Percentiles rank a stretch among this genome's conserved stretches.
Conservation (phyloP, 2,113 vertebrate genomes). For the Hippocampus zosterae region DNA sequence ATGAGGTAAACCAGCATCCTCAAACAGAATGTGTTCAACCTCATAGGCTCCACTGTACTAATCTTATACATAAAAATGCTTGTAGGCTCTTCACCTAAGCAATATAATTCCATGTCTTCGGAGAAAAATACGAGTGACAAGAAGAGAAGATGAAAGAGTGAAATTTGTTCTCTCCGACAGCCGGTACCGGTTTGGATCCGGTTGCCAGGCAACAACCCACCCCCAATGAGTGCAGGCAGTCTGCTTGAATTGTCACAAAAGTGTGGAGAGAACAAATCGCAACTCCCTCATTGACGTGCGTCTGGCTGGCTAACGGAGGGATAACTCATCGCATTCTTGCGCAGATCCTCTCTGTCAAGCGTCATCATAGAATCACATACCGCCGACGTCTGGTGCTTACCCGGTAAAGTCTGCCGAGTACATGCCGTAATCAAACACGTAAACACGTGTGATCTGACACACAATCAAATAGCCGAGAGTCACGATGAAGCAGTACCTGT, state of each 20-base stretch:
- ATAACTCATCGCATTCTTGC: not conserved
- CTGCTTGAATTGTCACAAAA: slow-evolving; percentile 56
- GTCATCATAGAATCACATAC: not conserved
- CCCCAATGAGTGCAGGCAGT: slow-evolving; percentile 50
- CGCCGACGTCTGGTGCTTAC: slow-evolving; percentile 72
- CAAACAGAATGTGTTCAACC: not conserved
- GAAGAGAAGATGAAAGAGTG: slow-evolving; percentile 17
- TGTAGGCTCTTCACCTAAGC: not conserved
- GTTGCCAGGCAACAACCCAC: slow-evolving; percentile 62
- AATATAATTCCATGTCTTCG: slow-evolving; percentile 9
- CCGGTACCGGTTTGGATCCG: slow-evolving; percentile 38
- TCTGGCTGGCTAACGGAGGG: not conserved
- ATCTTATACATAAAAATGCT: slow-evolving; percentile 11
- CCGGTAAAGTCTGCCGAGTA: slow-evolving; percentile 98
- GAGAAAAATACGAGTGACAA: slow-evolving; percentile 17
- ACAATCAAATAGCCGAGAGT: slow-evolving; percentile 93
- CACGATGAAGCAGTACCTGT: slow-evolving; percentile 93
- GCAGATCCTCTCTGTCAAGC: not conserved
- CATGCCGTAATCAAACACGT: slow-evolving; percentile 97
- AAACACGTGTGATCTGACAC: slow-evolving; percentile 96
- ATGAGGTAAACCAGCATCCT: not conserved
- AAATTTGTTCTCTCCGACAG: slow-evolving; percentile 35
- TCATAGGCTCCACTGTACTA: not conserved
- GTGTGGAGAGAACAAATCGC: slow-evolving; percentile 42
- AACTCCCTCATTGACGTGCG: slow-evolving; percentile 17